Evolutionary conservation across 2,888 invertebrate genomes (phyloP).

Genomic region (Pocota personata): DNA sequence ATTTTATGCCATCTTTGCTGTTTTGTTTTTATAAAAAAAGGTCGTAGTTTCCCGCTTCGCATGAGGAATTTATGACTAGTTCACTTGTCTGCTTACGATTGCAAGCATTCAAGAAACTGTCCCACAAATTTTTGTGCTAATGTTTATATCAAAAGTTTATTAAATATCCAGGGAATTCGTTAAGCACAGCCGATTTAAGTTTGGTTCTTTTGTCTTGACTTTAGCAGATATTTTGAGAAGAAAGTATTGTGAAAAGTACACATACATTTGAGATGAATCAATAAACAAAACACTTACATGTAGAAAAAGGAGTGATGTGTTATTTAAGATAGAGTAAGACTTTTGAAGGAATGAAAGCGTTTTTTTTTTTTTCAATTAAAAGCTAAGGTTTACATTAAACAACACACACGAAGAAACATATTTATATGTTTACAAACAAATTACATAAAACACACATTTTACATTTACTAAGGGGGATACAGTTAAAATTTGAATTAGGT

Average conservation of each 20-base stretch:
- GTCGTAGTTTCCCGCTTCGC: constrained; percentile 18
- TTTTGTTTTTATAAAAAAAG: constrained; percentile 48
- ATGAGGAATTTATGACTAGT: constrained; percentile 1
- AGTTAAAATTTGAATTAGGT: constrained; percentile 17
- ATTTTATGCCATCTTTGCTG: constrained; percentile 82
- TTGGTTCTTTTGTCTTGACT: constrained; percentile 13
- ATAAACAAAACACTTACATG: constrained; percentile 34
- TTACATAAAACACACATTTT: constrained; percentile 61
- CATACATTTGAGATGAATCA: constrained; percentile 25
- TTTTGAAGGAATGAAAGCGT: constrained; percentile 32
- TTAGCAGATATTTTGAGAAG: constrained; percentile 14
- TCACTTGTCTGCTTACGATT: constrained; percentile 34
- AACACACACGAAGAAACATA: constrained; percentile 62
- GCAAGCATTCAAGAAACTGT: constrained; percentile 49
- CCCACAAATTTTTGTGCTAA: constrained; percentile 40
- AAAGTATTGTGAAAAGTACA: not conserved
- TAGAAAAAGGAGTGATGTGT: constrained; percentile 47
- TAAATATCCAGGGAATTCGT: constrained; percentile 67
- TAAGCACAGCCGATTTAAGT: constrained; percentile 57
- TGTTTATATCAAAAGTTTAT: constrained; percentile 71
- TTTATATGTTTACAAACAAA: constrained; percentile 43
- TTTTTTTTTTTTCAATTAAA: not conserved
- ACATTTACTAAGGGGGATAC: constrained; percentile 51
- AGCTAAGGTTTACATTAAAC: constrained; percentile 43
- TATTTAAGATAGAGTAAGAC: constrained; percentile 2